Base-by-base conservation (phyloP, 2,888 invertebrate genomes). In the Opisthograptis luteolata region DNA sequence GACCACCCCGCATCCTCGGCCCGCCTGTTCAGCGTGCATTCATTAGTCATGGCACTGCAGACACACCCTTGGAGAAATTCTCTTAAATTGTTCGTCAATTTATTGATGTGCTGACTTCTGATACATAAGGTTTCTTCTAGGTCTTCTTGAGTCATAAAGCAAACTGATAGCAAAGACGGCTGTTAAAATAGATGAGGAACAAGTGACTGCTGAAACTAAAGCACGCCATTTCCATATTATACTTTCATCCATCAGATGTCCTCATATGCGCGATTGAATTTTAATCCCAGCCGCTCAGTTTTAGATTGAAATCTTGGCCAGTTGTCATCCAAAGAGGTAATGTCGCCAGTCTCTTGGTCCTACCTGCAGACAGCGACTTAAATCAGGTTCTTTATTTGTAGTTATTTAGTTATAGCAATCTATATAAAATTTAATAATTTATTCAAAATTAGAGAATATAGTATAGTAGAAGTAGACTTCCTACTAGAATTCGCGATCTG, bases 1-100 rank as follows among this genome's bases (percentile, higher is more conserved):
- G 85, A 81, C 87, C 85, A 81, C 80, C 79, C 76, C 70, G 63
- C 65, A 51, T 70, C 59, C 59, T 47, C 50, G 51, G 43, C 19
- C 46, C 34, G 44, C 31, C 28, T 31, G 37, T 9, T 32, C 40
- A 54, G 42, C 59, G 59, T 64, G 70, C 66, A 71, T 72, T 66
- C 64, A 73, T 73, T 74, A 76, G 62, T 62, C 59, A 61, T 55
- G 61, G 53, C 35, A 34, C 48, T 44, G 49, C 47, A 49, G 58
- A 58, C 65, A 69, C 69, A 57, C 63, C 67, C 60, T 45, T 39
- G 31, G 42, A 56, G 36, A 54, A 46, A 63, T 55, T 41, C 58
- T 53, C 55, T 49, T 32, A 40, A 52, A 46, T 43, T 44, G 35
- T 53, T 37, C 28, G 9, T 22, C 20, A 34, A 41, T 31, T 35